Percentiles rank a stretch among this genome's conserved stretches.
These are phyloP conservation scores for Paedocypris micromegethes DNA, from an alignment of 2,797 vertebrate species.

Conservation along the genomic window DNA sequence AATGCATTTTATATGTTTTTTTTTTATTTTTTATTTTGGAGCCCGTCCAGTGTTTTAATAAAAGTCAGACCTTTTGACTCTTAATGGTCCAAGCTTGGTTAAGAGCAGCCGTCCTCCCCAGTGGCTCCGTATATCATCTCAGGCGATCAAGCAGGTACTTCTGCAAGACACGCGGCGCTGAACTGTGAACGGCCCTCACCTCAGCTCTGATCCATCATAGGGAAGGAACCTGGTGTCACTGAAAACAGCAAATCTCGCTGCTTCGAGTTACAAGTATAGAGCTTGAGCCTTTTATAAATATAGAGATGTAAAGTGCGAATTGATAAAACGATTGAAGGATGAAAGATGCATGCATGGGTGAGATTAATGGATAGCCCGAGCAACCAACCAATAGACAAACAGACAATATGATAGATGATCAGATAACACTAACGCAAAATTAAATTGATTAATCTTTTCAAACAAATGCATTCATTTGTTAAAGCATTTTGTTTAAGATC, in stretches of 20 bases:
- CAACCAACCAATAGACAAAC: too few species aligned
- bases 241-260: not conserved
- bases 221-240: constrained; percentile 22
- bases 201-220: constrained; percentile 41
- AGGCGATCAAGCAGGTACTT: constrained; percentile 37
- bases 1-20: not conserved
- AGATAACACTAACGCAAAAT: too few species aligned
- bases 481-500: too few species aligned
- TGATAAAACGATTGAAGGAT: too few species aligned
- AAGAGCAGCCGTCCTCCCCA: constrained; percentile 14
- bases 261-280: too few species aligned
- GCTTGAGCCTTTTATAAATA: too few species aligned
- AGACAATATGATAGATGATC: too few species aligned
- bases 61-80: constrained; percentile 1
- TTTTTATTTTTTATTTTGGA: constrained; percentile 5
- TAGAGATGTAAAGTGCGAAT: too few species aligned
- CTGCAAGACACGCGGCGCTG: constrained; percentile 15
- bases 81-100: constrained; percentile 29
- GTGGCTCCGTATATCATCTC: constrained; percentile 33
- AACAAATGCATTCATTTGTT: too few species aligned
- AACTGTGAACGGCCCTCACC: constrained; percentile 32
- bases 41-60: constrained; percentile 22
- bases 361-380: too few species aligned
- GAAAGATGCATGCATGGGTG: too few species aligned
- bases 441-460: too few species aligned